Conservation (phyloP, 2,888 invertebrate species). For the Heteromurus nitidus region DNA sequence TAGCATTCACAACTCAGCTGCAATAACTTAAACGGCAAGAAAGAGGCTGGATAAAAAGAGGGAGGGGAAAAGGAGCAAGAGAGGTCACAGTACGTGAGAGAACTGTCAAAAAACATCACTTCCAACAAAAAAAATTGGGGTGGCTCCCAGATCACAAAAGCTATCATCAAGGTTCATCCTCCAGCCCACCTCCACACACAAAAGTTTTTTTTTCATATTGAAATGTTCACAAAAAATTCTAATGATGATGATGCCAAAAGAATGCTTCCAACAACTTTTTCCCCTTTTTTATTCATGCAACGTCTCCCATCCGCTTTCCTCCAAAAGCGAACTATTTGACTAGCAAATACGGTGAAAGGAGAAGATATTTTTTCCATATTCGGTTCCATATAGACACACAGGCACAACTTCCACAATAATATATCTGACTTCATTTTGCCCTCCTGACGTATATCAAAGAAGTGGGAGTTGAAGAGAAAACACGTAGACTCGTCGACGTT, state of each 20-base stretch:
- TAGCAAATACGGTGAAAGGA: background rate
- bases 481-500: no score
- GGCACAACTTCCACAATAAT: no score
- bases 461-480: no score
- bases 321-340: conserved; percentile 34
- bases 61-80: conserved; percentile 55
- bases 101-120: conserved; percentile 67
- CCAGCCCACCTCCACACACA: conserved; percentile 25
- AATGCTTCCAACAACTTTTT: conserved; percentile 3
- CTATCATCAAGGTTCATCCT: conserved; percentile 39
- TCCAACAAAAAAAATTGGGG: conserved; percentile 20
- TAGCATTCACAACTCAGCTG: conserved; percentile 20
- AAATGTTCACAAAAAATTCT: conserved; percentile 32
- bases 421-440: no score
- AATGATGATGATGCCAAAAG: conserved; percentile 26
- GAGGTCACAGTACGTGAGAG: conserved; percentile 72
- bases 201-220: background rate
- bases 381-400: no score
- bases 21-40: conserved; percentile 42
- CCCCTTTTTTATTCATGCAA: conserved; percentile 38
- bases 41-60: conserved; percentile 25
- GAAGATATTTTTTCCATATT: no score
- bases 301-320: conserved; percentile 10
- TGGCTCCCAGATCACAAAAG: conserved; percentile 27
- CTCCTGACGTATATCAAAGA: no score